Percentiles rank a stretch among this genome's conserved stretches.
These are phyloP conservation scores for Drosophila pseudotakahashii DNA, from an alignment of 2,888 invertebrate genomes.

Conservation along the genomic window DNA sequence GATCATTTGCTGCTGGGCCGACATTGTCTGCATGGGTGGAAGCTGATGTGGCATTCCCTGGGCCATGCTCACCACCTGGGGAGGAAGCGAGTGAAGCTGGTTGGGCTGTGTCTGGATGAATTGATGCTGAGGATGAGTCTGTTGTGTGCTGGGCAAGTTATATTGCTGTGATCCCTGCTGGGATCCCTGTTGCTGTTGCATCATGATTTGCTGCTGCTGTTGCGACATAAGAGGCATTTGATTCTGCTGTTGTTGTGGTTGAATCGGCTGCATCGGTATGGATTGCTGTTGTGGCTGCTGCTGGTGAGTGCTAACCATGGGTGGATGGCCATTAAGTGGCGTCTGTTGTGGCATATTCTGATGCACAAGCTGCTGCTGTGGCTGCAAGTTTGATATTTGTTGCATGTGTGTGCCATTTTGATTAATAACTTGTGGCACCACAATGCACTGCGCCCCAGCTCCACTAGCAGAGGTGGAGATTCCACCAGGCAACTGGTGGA, in stretches of 20 bases:
- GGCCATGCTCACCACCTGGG: conserved; percentile 52
- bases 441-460: conserved; percentile 17
- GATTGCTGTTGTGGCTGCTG: conserved; percentile 49
- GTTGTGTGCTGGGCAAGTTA: conserved; percentile 56
- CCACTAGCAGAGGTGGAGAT: conserved; percentile 25
- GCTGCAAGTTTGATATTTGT: conserved; percentile 22
- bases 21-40: conserved; percentile 50
- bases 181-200: conserved; percentile 49
- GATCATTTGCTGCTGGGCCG: conserved; percentile 57
- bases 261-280: conserved; percentile 42
- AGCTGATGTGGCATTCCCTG: conserved; percentile 61
- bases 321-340: conserved; percentile 41
- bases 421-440: conserved; percentile 50
- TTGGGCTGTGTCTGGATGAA: conserved; percentile 65
- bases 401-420: conserved; percentile 52
- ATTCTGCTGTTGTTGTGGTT: conserved; percentile 40
- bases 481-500: conserved; percentile 22
- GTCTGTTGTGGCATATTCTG: conserved; percentile 54
- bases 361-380: conserved; percentile 53
- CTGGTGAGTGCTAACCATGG: conserved; percentile 53
- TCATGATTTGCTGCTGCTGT: conserved; percentile 42
- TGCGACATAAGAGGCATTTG: conserved; percentile 44
- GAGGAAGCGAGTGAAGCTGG: conserved; percentile 64
- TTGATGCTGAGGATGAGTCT: conserved; percentile 49
- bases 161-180: conserved; percentile 59